phyloP scores from a whole-genome alignment of 1,140 invertebrate genomes.

The Arctopsyche grandis region DNA sequence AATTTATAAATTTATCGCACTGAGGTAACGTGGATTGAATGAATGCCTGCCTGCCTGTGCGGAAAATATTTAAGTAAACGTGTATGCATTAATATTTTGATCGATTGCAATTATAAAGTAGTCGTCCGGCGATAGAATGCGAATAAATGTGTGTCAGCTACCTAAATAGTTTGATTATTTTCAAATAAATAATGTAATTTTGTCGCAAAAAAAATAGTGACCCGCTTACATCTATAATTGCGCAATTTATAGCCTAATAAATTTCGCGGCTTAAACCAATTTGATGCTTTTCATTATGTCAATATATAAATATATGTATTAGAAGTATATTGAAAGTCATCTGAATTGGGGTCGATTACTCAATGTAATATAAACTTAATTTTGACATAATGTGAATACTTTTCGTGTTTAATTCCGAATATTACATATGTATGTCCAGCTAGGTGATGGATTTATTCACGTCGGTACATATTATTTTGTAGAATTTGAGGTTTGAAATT shows the following conservation, averaged over 20 bases:
- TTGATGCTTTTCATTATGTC: background rate
- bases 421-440: too few relatives aligned
- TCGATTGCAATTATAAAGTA: too few relatives aligned
- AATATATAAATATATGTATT: background rate
- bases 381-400: background rate
- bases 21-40: too few relatives aligned
- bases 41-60: too few relatives aligned
- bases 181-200: background rate
- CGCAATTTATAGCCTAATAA: background rate
- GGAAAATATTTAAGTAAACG: too few relatives aligned
- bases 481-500: background rate
- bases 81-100: too few relatives aligned
- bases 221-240: background rate
- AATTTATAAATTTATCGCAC: too few relatives aligned
- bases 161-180: too few relatives aligned
- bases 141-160: too few relatives aligned
- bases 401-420: background rate
- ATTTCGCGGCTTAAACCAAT: background rate
- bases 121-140: too few relatives aligned
- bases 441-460: background rate
- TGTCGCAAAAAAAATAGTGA: background rate
- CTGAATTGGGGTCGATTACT: constrained; percentile 2
- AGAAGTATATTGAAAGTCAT: background rate
- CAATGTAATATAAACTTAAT: constrained; percentile 1
- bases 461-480: background rate